Evolutionary conservation across 2,888 invertebrate genomes (phyloP).

Genomic region (Aplocera efformata): DNA sequence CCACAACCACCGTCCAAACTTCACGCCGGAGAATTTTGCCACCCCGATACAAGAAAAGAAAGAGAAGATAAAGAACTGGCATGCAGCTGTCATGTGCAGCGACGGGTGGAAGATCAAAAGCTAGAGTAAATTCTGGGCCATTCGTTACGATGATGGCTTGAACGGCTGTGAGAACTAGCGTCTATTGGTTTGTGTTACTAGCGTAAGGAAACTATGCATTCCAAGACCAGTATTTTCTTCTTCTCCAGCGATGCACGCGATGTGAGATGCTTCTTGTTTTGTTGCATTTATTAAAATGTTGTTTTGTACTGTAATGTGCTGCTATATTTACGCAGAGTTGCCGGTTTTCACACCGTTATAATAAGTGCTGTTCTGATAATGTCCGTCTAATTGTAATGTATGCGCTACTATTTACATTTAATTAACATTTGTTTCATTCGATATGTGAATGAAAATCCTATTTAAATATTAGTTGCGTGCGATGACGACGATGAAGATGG

Average conservation of each 20-base stretch:
- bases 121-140: constrained; percentile 9
- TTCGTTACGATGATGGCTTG: constrained; percentile 4
- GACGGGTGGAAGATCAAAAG: constrained; percentile 19
- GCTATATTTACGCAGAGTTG: too few species aligned
- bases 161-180: constrained; percentile 24
- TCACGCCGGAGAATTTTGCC: constrained; percentile 64
- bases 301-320: too few species aligned
- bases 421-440: too few species aligned
- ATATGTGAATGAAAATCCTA: too few species aligned
- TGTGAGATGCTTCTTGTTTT: constrained; percentile 3
- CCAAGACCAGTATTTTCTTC: constrained; percentile 13
- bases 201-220: constrained; percentile 18
- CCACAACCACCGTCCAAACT: constrained; percentile 68
- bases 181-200: constrained; percentile 20
- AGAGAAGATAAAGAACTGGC: constrained; percentile 15
- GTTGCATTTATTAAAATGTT: constrained; percentile 10
- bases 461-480: too few species aligned
- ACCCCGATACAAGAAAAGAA: constrained; percentile 41
- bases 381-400: too few species aligned
- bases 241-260: constrained; percentile 6
- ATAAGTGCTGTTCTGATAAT: too few species aligned
- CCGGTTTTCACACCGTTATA: too few species aligned
- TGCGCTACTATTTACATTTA: too few species aligned
- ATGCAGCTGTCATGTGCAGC: constrained; percentile 10
- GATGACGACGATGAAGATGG: too few species aligned